Evolutionary conservation across 2,888 invertebrate genomes (phyloP).

Genomic region (Cistogaster globosa): DNA sequence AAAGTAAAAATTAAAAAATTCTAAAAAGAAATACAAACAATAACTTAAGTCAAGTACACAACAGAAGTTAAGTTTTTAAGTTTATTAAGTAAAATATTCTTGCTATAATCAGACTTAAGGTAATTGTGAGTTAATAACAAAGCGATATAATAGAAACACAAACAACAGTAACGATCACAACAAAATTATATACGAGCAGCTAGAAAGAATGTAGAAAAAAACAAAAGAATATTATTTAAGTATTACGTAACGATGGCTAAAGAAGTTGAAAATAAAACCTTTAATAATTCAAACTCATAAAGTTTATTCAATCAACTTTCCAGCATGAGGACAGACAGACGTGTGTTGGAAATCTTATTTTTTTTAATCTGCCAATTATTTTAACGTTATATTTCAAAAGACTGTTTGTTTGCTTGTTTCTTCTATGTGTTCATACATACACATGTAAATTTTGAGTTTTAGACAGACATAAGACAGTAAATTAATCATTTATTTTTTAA

Average conservation of each 20-base stretch:
- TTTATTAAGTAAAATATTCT: slow-evolving; percentile 55
- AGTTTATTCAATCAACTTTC: not conserved
- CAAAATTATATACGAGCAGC: not conserved
- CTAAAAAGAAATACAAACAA: not conserved
- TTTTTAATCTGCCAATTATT: no score
- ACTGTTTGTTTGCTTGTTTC: no score
- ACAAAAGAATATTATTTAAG: slow-evolving; percentile 25
- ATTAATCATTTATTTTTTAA: no score
- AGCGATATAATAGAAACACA: not conserved
- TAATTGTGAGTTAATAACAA: slow-evolving; percentile 58
- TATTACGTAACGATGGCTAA: slow-evolving; percentile 31
- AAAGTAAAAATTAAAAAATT: not conserved
- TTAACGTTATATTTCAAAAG: no score
- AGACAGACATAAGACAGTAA: no score
- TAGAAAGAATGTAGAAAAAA: not conserved
- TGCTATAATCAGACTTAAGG: slow-evolving; percentile 60
- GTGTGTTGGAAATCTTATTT: no score
- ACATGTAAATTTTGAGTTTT: no score
- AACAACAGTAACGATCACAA: not conserved
- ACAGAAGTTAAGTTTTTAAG: slow-evolving; percentile 26
- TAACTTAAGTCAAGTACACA: not conserved
- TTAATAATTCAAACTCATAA: not conserved
- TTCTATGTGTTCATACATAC: no score
- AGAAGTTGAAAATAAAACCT: slow-evolving; percentile 21
- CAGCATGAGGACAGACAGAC: no score